Conservation (phyloP, 2,113 vertebrate genomes). For the Ameiurus melas region DNA sequence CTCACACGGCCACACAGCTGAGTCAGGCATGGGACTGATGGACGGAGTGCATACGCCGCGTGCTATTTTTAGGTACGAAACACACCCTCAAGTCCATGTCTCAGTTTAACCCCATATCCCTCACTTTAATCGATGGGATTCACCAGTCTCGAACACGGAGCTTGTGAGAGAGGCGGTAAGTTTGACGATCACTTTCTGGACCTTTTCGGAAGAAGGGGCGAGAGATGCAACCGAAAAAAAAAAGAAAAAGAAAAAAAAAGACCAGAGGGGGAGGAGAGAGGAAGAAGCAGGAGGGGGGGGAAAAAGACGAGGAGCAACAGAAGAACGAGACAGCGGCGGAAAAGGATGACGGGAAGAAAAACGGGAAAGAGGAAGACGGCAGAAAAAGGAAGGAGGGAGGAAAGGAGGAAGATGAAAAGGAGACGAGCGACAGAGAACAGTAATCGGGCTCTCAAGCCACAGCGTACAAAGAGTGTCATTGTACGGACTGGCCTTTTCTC, state of each 20-base stretch:
- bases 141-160: slow-evolving; percentile 37
- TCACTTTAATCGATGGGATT: not conserved
- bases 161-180: not conserved
- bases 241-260: not conserved
- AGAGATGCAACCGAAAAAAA: not conserved
- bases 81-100: slow-evolving; percentile 6
- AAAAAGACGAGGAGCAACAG: not conserved
- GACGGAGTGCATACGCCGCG: slow-evolving; percentile 51
- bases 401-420: not conserved
- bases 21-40: slow-evolving; percentile 53
- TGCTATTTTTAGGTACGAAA: slow-evolving; percentile 57
- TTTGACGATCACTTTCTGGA: not conserved
- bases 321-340: not conserved
- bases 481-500: slow-evolving; percentile 58
- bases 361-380: not conserved
- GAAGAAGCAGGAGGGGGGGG: no score
- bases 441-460: slow-evolving; percentile 53
- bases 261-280: not conserved
- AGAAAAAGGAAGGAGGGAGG: not conserved
- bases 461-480: slow-evolving; percentile 72
- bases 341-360: not conserved
- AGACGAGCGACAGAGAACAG: slow-evolving; percentile 46
- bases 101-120: not conserved
- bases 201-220: not conserved
- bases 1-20: slow-evolving; percentile 59